These are phyloP conservation scores for Chesias legatella DNA, from an alignment of 2,888 invertebrate species.

Conservation along the genomic window DNA sequence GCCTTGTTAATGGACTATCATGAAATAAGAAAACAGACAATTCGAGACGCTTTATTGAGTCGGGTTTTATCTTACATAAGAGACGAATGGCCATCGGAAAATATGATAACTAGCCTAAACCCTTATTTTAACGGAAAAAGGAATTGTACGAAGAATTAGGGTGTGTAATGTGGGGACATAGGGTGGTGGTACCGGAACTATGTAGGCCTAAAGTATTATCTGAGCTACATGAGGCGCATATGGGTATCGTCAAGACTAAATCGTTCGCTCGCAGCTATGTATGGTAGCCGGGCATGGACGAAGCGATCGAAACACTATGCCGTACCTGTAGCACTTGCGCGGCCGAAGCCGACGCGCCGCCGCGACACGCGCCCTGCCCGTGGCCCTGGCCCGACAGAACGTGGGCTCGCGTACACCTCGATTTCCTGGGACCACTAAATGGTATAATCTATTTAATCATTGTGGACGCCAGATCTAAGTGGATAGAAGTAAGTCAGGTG, in stretches of 20 bases:
- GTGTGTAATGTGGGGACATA: conserved; percentile 20
- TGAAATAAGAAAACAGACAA: conserved; percentile 8
- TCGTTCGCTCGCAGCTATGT: conserved; percentile 18
- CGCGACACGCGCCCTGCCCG: not conserved
- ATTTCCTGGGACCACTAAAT: conserved; percentile 14
- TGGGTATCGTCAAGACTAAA: conserved; percentile 23
- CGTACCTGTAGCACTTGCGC: conserved; percentile 11
- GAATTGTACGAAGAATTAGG: conserved; percentile 28
- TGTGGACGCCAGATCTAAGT: conserved; percentile 1
- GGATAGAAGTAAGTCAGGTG: conserved; percentile 2
- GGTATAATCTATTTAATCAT: not conserved
- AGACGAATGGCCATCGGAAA: conserved; percentile 24
- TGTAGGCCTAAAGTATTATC: conserved; percentile 9
- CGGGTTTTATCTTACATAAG: conserved; percentile 18
- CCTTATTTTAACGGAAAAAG: conserved; percentile 23
- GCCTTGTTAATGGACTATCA: conserved; percentile 18
- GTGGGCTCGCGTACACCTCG: conserved; percentile 15
- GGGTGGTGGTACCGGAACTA: conserved; percentile 4
- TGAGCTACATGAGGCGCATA: conserved; percentile 16
- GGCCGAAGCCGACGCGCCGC: conserved; percentile 24
- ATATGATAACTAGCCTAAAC: conserved; percentile 10
- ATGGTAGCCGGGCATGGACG: conserved; percentile 29
- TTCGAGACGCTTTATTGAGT: conserved; percentile 17
- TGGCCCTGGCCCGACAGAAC: conserved; percentile 17
- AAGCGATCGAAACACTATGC: conserved; percentile 25